A percentile compares a stretch with the other conserved stretches of the same genome.
phyloP scores from a whole-genome alignment of 2,797 vertebrate genomes.

The Chaunax sp. region DNA sequence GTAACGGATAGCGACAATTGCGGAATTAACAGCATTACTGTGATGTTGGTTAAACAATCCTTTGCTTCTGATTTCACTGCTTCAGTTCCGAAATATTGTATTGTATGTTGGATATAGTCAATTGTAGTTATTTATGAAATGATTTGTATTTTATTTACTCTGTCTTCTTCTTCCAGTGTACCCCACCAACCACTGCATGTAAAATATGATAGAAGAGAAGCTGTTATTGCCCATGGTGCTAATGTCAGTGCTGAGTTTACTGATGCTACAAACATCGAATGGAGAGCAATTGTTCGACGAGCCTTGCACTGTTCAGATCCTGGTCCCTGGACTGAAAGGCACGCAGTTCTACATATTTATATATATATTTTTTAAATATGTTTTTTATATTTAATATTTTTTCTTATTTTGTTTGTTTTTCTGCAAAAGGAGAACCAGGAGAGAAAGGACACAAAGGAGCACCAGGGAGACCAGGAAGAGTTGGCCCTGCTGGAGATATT shows the following conservation, averaged over 20 bases:
- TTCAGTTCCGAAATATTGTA: not conserved
- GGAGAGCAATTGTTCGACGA: constrained; percentile 91
- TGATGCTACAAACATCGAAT: constrained; percentile 81
- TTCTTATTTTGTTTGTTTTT: constrained; percentile 1
- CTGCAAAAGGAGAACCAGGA: constrained; percentile 89
- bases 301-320: constrained; percentile 95
- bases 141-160: not conserved
- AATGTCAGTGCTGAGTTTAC: constrained; percentile 85
- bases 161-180: constrained; percentile 40
- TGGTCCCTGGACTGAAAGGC: constrained; percentile 98
- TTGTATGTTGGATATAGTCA: not conserved
- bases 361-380: no score
- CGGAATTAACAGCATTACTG: not conserved
- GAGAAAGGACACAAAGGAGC: constrained; percentile 94
- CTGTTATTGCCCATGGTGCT: constrained; percentile 79
- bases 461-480: constrained; percentile 92
- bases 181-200: constrained; percentile 31
- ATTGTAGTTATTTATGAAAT: not conserved
- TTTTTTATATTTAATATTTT: no score
- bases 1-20: not conserved
- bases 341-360: constrained; percentile 38
- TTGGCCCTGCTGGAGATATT: constrained; percentile 92
- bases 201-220: constrained; percentile 87
- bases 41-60: not conserved
- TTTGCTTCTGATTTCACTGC: not conserved